Base-by-base conservation (phyloP, 1,140 invertebrate species). In the Solenopsis invicta region DNA sequence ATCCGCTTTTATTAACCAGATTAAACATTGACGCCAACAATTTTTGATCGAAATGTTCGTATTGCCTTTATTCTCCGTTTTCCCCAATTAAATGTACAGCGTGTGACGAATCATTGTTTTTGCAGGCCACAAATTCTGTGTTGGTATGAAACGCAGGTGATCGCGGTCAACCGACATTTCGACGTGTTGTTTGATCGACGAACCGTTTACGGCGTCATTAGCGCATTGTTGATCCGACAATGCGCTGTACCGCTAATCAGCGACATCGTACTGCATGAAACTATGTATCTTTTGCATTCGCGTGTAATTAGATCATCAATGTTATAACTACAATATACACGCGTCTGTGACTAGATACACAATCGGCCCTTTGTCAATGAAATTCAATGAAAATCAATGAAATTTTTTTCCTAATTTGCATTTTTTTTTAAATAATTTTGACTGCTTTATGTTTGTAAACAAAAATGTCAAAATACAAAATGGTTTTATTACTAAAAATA, bases 131-230 rank as follows among this genome's bases (percentile, higher is more conserved):
- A 37, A 75, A 75, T 75, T 75, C 69, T 37, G 67, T 37, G 12
- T 48, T 24, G 18, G 24, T 48, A 75, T 61, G 54, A 84, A 75
- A 75, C 48, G 41, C 54, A 24, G 69, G 41, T 61, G 54, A 75
- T 75, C 80, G 69, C 29, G 56, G 69, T 50, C 24, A 61, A 62
- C 54, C 69, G 62, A 81, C 66, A 41, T 84, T 84, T 75, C 69
- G 80, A n/a, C n/a, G 29, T 61, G 80, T 75, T 84, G 80, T 84
- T 84, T 84, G 69, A 84, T 61, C 80, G 69, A 61, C 80, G 69
- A 74, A 75, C 69, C 54, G 54, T 84, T 84, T 84, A 84, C 80
- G 41, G n/a, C 56, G 80, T 84, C 80, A 75, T 84, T 84, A 84
- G 69, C 13, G 80, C 29, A 62, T 84, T 84, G 69, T 84, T 74